phyloP scores from a whole-genome alignment of 1,140 invertebrate genomes.

The Macrosteles quadrilineatus region DNA sequence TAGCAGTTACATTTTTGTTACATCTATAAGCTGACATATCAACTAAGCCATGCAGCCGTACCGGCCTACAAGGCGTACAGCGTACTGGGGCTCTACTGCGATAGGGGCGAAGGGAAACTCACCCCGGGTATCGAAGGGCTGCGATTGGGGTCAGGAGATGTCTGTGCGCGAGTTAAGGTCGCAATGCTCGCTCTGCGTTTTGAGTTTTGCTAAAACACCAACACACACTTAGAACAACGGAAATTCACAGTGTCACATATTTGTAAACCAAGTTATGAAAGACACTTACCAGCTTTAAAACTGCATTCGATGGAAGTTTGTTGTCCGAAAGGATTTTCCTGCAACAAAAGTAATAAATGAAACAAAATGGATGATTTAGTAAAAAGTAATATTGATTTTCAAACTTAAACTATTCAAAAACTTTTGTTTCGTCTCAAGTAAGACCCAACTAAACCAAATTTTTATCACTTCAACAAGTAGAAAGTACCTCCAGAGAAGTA shows the following conservation, averaged over 20 bases:
- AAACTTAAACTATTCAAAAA: too few relatives aligned
- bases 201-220: conserved; percentile 32
- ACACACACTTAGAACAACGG: background rate
- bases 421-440: too few relatives aligned
- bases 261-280: background rate
- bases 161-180: conserved; percentile 34
- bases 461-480: too few relatives aligned
- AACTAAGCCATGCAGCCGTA: too few relatives aligned
- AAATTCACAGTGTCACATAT: background rate
- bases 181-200: conserved; percentile 37
- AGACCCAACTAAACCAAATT: too few relatives aligned
- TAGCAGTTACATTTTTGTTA: too few relatives aligned
- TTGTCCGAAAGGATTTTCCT: conserved; percentile 33
- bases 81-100: too few relatives aligned
- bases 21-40: too few relatives aligned
- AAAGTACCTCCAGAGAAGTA: too few relatives aligned
- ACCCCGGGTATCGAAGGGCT: conserved; percentile 22
- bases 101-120: conserved; percentile 19
- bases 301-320: conserved; percentile 22
- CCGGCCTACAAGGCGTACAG: too few relatives aligned
- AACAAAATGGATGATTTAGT: too few relatives aligned
- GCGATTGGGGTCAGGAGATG: background rate
- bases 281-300: conserved; percentile 31
- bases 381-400: too few relatives aligned
- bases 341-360: conserved; percentile 13